These are phyloP conservation scores for Sesia apiformis DNA, from an alignment of 2,888 invertebrate species.

Conservation along the genomic window DNA sequence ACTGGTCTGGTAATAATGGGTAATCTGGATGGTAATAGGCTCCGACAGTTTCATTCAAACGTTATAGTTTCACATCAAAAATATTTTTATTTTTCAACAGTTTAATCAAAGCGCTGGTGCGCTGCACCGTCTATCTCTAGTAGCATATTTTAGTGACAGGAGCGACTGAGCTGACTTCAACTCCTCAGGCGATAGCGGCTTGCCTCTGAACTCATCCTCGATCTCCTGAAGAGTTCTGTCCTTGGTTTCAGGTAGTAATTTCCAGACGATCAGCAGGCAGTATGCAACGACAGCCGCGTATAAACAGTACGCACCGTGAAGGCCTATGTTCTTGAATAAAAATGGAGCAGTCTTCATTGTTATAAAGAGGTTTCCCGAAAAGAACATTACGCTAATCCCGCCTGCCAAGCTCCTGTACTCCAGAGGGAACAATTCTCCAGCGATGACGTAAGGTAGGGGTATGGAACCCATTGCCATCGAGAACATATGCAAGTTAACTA, in stretches of 20 bases:
- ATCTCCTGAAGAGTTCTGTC: conserved; percentile 50
- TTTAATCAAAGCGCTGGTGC: conserved; percentile 21
- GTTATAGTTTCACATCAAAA: too few species aligned
- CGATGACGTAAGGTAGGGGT: conserved; percentile 79
- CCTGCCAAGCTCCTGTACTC: conserved; percentile 74
- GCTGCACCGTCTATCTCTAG: conserved; percentile 30
- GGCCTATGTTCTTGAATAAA: conserved; percentile 30
- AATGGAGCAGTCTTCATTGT: conserved; percentile 39
- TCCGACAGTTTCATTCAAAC: too few species aligned
- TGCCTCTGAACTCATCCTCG: conserved; percentile 44
- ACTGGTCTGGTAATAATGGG: too few species aligned
- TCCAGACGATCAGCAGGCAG: conserved; percentile 31
- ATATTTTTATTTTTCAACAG: too few species aligned
- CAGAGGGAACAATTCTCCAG: conserved; percentile 79
- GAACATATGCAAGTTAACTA: conserved; percentile 57
- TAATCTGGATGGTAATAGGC: too few species aligned
- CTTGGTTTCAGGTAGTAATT: conserved; percentile 47
- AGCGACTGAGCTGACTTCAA: conserved; percentile 33
- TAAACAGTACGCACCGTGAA: conserved; percentile 38
- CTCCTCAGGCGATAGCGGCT: conserved; percentile 29
- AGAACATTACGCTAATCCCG: conserved; percentile 37
- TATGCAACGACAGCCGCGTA: conserved; percentile 37
- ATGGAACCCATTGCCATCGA: conserved; percentile 73
- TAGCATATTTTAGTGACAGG: conserved; percentile 25
- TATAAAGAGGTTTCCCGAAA: conserved; percentile 39